Evolutionary conservation across 2,797 vertebrate genomes (phyloP).

Genomic region (Sylvia borin): DNA sequence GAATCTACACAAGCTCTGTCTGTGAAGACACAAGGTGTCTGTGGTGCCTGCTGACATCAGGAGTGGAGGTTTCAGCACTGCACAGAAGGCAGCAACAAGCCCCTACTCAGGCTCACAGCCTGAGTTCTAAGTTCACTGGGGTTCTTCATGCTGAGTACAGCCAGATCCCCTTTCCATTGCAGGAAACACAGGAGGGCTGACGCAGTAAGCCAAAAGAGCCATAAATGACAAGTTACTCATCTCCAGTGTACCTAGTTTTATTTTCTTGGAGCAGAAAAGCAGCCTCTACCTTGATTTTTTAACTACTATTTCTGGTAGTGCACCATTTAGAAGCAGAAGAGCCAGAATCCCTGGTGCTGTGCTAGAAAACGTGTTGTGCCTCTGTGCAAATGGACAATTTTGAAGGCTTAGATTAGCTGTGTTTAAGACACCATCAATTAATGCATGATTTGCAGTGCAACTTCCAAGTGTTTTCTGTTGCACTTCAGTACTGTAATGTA

Average conservation of each 20-base stretch:
- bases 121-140: background rate
- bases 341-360: background rate
- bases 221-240: background rate
- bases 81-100: background rate
- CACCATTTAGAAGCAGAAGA: background rate
- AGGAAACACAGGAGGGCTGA: background rate
- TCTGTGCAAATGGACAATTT: background rate
- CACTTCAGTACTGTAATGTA: constrained; percentile 37
- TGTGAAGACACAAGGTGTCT: background rate
- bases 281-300: background rate
- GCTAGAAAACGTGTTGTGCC: background rate
- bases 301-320: background rate
- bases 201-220: background rate
- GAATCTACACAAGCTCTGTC: background rate
- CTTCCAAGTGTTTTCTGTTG: constrained; percentile 50
- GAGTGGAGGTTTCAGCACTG: background rate
- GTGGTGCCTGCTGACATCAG: background rate
- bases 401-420: background rate
- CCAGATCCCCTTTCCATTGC: background rate
- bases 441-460: constrained; percentile 36
- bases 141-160: background rate
- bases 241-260: background rate
- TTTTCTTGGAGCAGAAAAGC: background rate
- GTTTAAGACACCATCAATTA: background rate
- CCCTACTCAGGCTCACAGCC: background rate